Conservation (phyloP, 64 coral and sea anemone species). For the Acropora yongei region DNA sequence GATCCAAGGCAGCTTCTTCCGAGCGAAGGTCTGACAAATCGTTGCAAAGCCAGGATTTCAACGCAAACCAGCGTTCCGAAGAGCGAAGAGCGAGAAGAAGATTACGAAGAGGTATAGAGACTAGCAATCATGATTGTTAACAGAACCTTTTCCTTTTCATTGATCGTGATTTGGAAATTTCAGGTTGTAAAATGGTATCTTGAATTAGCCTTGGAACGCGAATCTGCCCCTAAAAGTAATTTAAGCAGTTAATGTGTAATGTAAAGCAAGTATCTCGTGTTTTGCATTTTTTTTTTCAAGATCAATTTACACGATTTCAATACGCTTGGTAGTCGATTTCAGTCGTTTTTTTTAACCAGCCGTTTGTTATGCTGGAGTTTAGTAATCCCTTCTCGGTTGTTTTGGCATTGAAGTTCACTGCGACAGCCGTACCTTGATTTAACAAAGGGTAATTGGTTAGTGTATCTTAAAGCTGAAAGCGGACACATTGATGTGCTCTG, state of each 20-base stretch:
- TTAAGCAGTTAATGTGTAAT: too few species aligned
- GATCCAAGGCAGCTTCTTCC: background rate
- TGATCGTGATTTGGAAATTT: too few species aligned
- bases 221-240: too few species aligned
- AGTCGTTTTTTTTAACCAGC: too few species aligned
- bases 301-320: background rate
- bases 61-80: background rate
- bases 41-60: background rate
- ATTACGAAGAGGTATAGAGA: conserved; percentile 14
- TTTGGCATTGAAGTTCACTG: too few species aligned
- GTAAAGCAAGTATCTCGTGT: background rate
- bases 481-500: too few species aligned
- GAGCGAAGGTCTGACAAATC: background rate
- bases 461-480: too few species aligned
- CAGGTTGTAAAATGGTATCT: background rate
- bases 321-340: background rate
- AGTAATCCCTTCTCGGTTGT: too few species aligned
- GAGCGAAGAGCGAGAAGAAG: conserved; percentile 11
- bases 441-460: too few species aligned
- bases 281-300: background rate
- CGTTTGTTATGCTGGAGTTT: background rate
- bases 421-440: background rate
- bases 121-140: background rate
- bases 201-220: background rate
- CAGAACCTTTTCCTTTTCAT: too few species aligned